A percentile compares a stretch with the other conserved stretches of the same genome.
Evolutionary conservation across 2,797 vertebrate genomes (phyloP).

Genomic region (Eulemur albifrons): DNA sequence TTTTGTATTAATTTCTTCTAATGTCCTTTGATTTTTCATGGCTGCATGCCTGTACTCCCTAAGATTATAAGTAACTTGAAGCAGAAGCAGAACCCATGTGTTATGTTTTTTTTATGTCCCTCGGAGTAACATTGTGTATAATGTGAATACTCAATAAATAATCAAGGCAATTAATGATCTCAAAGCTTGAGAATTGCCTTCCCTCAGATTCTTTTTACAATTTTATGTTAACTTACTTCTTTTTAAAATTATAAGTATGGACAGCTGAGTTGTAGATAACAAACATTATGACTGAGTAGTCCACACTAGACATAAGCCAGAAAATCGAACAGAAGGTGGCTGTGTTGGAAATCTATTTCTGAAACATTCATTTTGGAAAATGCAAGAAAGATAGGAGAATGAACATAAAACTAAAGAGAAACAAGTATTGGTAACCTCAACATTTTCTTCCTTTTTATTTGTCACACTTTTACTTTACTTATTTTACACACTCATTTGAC

Average conservation of each 20-base stretch:
- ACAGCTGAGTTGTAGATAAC: neutral
- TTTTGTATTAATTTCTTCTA: neutral
- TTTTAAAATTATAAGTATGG: neutral
- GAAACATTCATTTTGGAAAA: slow-evolving; percentile 14
- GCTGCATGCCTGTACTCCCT: neutral
- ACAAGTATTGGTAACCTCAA: neutral
- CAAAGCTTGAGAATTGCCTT: neutral
- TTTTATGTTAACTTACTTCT: neutral
- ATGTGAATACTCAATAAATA: neutral
- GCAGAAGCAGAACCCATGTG: neutral
- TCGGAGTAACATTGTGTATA: neutral
- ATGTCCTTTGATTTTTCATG: neutral
- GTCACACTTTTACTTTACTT: neutral
- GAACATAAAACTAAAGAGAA: neutral
- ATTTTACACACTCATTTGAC: neutral
- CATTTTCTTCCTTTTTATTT: neutral
- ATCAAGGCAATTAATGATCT: neutral
- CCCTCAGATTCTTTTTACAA: neutral
- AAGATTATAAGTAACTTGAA: neutral
- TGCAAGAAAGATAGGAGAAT: neutral
- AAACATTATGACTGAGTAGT: neutral
- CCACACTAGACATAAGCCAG: neutral
- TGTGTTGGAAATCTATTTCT: neutral
- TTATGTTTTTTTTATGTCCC: neutral
- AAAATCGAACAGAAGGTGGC: neutral